phyloP scores from a whole-genome alignment of 2,797 vertebrate species.

The Enteromius unitaeniatus region DNA sequence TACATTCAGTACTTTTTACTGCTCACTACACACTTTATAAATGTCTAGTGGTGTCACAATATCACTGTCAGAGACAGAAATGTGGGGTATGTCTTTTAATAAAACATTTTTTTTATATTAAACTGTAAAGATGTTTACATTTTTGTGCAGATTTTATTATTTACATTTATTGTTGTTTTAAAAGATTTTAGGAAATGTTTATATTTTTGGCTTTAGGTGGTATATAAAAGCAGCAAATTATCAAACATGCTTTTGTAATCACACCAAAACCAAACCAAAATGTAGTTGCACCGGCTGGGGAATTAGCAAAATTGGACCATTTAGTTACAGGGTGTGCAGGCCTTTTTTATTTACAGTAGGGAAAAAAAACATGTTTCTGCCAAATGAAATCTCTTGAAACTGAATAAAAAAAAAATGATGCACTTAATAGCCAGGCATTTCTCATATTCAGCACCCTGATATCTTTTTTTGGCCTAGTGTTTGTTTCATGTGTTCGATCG shows the following conservation, averaged over 20 bases:
- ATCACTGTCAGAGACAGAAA: neutral
- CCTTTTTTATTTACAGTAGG: neutral
- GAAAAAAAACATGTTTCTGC: neutral
- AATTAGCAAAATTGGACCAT: neutral
- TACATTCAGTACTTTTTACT: slow-evolving; percentile 3
- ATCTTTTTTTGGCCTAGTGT: neutral
- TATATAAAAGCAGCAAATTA: neutral
- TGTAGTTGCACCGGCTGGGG: neutral
- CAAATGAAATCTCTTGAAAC: neutral
- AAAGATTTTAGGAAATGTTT: neutral
- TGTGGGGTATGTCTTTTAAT: neutral
- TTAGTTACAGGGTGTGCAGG: neutral
- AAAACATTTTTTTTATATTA: neutral
- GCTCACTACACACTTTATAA: neutral
- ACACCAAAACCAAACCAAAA: neutral
- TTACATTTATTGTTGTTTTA: neutral
- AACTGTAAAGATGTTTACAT: neutral
- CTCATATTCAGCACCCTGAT: neutral
- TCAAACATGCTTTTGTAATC: neutral
- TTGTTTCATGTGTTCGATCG: neutral
- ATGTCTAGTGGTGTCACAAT: neutral
- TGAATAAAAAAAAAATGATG: neutral
- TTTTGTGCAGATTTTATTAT: neutral
- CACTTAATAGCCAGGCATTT: neutral
- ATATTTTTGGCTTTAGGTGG: neutral